Percentiles rank a stretch among this genome's conserved stretches.
Evolutionary conservation across 2,888 invertebrate genomes (phyloP).

Genomic region (Pristionchus mayeri): DNA sequence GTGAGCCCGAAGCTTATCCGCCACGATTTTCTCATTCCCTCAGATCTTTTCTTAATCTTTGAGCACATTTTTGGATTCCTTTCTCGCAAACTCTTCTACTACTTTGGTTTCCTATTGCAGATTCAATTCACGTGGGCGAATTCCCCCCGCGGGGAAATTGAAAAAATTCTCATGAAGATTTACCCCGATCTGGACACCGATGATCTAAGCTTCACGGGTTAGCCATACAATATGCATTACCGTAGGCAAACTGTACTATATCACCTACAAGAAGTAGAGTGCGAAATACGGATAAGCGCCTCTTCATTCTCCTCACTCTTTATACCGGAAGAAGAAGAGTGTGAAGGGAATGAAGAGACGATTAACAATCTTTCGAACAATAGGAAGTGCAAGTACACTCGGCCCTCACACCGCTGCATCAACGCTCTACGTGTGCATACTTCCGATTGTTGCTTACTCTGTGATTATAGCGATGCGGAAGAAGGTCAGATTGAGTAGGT

Average conservation of each 20-base stretch:
- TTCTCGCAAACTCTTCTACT: too few species aligned
- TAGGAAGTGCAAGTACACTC: not conserved
- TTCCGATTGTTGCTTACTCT: not conserved
- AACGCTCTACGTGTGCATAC: not conserved
- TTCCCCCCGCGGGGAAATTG: not conserved
- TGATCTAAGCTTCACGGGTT: not conserved
- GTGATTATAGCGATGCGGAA: not conserved
- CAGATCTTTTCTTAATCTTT: too few species aligned
- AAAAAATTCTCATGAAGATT: not conserved
- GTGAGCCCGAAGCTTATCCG: not conserved
- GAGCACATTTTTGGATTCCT: too few species aligned
- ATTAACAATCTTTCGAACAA: too few species aligned
- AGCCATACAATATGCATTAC: not conserved
- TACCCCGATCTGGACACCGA: not conserved
- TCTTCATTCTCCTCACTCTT: too few species aligned
- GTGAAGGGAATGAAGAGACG: too few species aligned
- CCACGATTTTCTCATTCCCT: too few species aligned
- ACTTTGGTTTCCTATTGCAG: not conserved
- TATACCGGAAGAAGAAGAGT: too few species aligned
- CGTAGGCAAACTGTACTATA: not conserved
- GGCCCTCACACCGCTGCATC: not conserved
- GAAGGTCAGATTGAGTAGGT: not conserved
- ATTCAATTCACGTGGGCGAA: not conserved
- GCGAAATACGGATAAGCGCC: too few species aligned
- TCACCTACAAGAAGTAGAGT: too few species aligned